These are phyloP conservation scores for Neocloeon triangulifer DNA, from an alignment of 1,140 invertebrate species.

Conservation along the genomic window DNA sequence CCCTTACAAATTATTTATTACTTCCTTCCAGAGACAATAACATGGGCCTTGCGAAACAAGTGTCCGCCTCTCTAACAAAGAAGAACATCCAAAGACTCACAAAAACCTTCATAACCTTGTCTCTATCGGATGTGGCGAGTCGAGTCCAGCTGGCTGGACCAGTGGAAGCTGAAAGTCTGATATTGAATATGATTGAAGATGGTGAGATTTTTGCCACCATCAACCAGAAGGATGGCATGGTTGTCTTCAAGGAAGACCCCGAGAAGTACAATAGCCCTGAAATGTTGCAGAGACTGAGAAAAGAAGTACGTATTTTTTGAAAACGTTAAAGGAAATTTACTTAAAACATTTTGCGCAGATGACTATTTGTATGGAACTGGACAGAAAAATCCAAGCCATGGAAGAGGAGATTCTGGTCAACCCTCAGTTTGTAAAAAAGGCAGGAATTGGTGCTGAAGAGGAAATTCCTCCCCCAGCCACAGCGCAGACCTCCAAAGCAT, in stretches of 20 bases:
- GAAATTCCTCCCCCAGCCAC: slow-evolving; percentile 33
- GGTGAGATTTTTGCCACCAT: slow-evolving; percentile 93
- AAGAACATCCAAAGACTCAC: slow-evolving; percentile 93
- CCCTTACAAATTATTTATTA: too few relatives aligned
- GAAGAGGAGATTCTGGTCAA: slow-evolving; percentile 85
- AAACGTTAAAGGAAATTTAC: neutral
- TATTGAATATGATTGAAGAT: slow-evolving; percentile 94
- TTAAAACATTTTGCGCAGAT: slow-evolving; percentile 30
- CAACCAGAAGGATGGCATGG: slow-evolving; percentile 96
- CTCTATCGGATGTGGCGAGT: slow-evolving; percentile 78
- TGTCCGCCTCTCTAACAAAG: slow-evolving; percentile 72
- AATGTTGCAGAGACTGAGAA: slow-evolving; percentile 67
- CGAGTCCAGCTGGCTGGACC: slow-evolving; percentile 65
- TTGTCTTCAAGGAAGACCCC: slow-evolving; percentile 85
- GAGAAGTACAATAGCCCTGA: slow-evolving; percentile 79
- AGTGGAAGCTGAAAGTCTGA: slow-evolving; percentile 77
- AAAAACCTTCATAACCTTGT: slow-evolving; percentile 90
- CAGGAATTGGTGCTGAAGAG: slow-evolving; percentile 31
- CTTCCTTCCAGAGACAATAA: slow-evolving; percentile 45
- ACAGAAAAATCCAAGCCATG: slow-evolving; percentile 72
- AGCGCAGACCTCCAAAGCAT: too few relatives aligned
- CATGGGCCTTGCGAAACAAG: slow-evolving; percentile 61
- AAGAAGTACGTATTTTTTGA: slow-evolving; percentile 26
- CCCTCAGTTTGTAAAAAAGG: slow-evolving; percentile 62
- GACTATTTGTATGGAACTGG: slow-evolving; percentile 61